A percentile compares a stretch with the other conserved stretches of the same genome.
These are phyloP conservation scores for Potorous gilbertii DNA, from an alignment of 2,797 vertebrate species.

Conservation along the genomic window DNA sequence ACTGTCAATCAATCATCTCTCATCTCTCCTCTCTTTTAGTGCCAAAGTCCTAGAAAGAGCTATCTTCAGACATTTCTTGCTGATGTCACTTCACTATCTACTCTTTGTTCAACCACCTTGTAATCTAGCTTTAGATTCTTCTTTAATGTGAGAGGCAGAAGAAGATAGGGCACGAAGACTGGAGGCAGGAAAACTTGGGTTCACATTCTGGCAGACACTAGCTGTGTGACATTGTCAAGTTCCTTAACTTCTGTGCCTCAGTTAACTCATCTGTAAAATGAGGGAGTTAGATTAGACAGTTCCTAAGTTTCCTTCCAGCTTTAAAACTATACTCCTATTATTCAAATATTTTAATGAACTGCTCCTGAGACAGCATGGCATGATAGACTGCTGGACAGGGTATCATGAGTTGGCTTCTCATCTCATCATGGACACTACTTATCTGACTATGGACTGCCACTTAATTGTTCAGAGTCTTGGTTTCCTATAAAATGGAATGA, in stretches of 20 bases:
- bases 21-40: neutral
- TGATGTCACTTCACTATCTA: neutral
- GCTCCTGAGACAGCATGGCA: neutral
- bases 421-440: neutral
- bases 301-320: neutral
- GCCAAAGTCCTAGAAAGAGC: neutral
- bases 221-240: neutral
- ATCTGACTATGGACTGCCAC: neutral
- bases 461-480: neutral
- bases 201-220: neutral
- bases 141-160: neutral
- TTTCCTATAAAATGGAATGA: neutral
- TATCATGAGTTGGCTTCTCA: neutral
- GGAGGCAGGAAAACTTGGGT: neutral
- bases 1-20: neutral
- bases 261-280: neutral
- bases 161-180: neutral
- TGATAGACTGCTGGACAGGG: neutral
- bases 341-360: neutral
- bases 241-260: neutral
- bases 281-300: neutral
- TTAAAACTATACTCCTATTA: neutral
- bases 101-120: neutral
- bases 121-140: neutral
- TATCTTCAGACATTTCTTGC: neutral